Base-by-base conservation (phyloP, 2,113 vertebrate species). In the Anguilla japonica region DNA sequence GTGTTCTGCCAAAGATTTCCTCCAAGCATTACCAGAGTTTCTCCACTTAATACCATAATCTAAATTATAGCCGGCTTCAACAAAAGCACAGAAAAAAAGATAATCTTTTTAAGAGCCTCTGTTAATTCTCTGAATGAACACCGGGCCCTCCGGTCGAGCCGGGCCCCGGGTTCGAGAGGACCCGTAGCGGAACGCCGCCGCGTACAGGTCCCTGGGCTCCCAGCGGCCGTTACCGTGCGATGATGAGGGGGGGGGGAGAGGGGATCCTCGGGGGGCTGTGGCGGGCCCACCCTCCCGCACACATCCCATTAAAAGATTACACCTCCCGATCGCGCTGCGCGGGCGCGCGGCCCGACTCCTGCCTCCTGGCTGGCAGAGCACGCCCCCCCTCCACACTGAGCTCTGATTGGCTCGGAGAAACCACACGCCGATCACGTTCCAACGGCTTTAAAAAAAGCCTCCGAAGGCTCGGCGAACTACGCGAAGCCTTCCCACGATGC, bases 281-380 rank as follows among this genome's bases (percentile, higher is more conserved):
- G 97, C 95, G 94, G 96, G 96, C 26, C 15, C 4, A 26, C 20
- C 22, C 63, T 96, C 94, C 94, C 93, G 94, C 96, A 60, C 92
- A 93, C 95, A 95, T 95, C 82, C 96, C 94, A 96, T 98, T 98
- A 97, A 98, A 97, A 97, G 96, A 97, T 97, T 96, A 96, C 96
- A 95, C 94, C 95, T 95, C 93, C 96, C 95, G 95, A 96, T 94
- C 95, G 93, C 8, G 95, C 96, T 97, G 97, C 96, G 96, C 97
- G 96, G 96, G 97, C 96, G 96, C 97, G 41, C 40, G 41, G 85
- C 50, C 79, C 40, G 79, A 81, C 40, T 22, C 39, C 39, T 53
- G 8, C 50, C 8, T 53, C 50, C 50, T 53, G 50, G 9, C 50
- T 53, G 50, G 50, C 50, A 53, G 50, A 53, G 50, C 13, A 9